Percentiles rank a stretch among this genome's conserved stretches.
Evolutionary conservation across 2,888 invertebrate genomes (phyloP).

Genomic region (Lycia hirtaria): DNA sequence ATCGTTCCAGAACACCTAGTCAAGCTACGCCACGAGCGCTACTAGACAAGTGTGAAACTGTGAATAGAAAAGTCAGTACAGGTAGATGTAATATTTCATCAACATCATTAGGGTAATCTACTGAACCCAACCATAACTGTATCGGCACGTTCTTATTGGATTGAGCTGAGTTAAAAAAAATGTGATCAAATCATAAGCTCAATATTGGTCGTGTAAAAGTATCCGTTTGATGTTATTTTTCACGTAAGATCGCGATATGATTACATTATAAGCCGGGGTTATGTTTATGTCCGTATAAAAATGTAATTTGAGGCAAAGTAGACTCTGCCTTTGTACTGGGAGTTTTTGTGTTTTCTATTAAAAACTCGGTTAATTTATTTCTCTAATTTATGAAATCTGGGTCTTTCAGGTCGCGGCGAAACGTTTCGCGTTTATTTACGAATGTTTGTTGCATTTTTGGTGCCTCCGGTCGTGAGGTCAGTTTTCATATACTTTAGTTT

Average conservation of each 20-base stretch:
- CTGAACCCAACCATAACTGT: too few species aligned
- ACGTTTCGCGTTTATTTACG: background rate
- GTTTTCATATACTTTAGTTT: too few species aligned
- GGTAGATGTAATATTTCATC: too few species aligned
- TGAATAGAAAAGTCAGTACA: too few species aligned
- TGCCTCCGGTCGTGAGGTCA: too few species aligned
- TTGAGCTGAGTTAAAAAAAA: background rate
- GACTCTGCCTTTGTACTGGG: background rate
- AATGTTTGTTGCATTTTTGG: background rate
- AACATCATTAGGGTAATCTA: too few species aligned
- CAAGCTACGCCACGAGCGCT: too few species aligned
- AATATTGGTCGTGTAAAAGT: background rate
- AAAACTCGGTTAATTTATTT: slow-evolving; percentile 10
- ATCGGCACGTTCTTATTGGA: too few species aligned
- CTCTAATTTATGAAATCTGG: background rate
- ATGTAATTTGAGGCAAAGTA: slow-evolving; percentile 7
- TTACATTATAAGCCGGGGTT: slow-evolving; percentile 1
- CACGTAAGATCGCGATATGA: background rate
- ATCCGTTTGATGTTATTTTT: slow-evolving; percentile 3
- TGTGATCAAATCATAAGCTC: background rate
- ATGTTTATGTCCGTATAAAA: slow-evolving; percentile 4
- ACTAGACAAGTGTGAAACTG: too few species aligned
- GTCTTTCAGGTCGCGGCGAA: background rate
- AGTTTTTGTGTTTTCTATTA: slow-evolving; percentile 8
- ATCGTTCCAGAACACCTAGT: too few species aligned